These are phyloP conservation scores for Brachyhypopomus gauderio DNA, from an alignment of 2,113 vertebrate genomes.

Conservation along the genomic window DNA sequence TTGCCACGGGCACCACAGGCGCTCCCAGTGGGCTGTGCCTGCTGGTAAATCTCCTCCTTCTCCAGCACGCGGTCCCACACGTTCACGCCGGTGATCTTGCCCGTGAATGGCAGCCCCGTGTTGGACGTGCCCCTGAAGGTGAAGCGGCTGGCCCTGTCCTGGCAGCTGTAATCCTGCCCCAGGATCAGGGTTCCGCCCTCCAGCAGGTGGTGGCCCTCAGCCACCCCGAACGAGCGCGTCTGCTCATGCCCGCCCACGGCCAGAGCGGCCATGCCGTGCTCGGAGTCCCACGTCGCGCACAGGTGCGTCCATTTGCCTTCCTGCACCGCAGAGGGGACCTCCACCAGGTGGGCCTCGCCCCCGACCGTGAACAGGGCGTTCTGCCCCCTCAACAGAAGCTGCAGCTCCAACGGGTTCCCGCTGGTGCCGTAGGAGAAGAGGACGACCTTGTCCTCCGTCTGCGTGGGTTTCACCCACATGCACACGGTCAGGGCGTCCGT, in stretches of 20 bases:
- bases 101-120: constrained; percentile 81
- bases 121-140: constrained; percentile 80
- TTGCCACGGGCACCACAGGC: constrained; percentile 82
- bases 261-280: constrained; percentile 74
- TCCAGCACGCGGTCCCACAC: constrained; percentile 86
- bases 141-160: constrained; percentile 69
- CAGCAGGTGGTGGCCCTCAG: constrained; percentile 74
- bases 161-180: constrained; percentile 78
- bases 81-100: constrained; percentile 92
- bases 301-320: constrained; percentile 83
- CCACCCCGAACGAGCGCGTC: constrained; percentile 65
- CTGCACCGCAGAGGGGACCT: constrained; percentile 55
- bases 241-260: constrained; percentile 79
- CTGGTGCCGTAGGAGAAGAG: constrained; percentile 90
- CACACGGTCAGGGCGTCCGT: constrained; percentile 83
- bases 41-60: constrained; percentile 72
- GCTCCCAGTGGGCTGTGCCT: constrained; percentile 62
- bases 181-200: constrained; percentile 85
- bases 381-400: constrained; percentile 80
- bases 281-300: constrained; percentile 85
- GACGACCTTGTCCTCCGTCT: constrained; percentile 84
- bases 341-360: constrained; percentile 75
- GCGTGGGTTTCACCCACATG: constrained; percentile 87
- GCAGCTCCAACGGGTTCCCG: constrained; percentile 86
- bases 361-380: constrained; percentile 77